phyloP scores from a whole-genome alignment of 1,140 invertebrate species.

The Zaprionus tsacasi region DNA sequence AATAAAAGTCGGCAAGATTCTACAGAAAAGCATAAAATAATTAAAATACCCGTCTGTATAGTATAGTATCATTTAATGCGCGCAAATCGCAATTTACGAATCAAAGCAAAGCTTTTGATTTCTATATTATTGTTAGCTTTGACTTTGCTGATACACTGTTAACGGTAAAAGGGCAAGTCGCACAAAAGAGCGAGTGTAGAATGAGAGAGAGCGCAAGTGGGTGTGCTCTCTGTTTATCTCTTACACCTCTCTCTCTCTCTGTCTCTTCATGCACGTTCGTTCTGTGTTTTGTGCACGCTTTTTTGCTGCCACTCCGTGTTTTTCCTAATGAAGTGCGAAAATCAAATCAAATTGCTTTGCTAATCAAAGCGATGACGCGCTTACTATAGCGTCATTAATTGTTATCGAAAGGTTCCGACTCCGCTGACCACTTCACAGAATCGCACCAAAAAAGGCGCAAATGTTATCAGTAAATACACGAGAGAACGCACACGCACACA shows the following conservation, averaged over 20 bases:
- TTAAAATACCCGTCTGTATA: not conserved
- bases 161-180: slow-evolving; percentile 59
- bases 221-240: slow-evolving; percentile 10
- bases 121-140: slow-evolving; percentile 44
- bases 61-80: not conserved
- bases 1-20: not conserved
- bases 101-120: slow-evolving; percentile 72
- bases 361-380: slow-evolving; percentile 62
- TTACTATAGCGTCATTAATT: slow-evolving; percentile 66
- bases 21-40: not conserved
- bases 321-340: slow-evolving; percentile 76
- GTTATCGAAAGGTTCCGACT: slow-evolving; percentile 56
- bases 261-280: not conserved
- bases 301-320: slow-evolving; percentile 55
- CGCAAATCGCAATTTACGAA: slow-evolving; percentile 58
- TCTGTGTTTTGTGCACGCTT: slow-evolving; percentile 1
- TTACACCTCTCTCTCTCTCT: slow-evolving; percentile 5
- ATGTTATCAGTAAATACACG: slow-evolving; percentile 69
- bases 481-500: slow-evolving; percentile 28
- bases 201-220: slow-evolving; percentile 7
- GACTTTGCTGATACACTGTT: slow-evolving; percentile 58
- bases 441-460: slow-evolving; percentile 55
- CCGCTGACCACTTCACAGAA: slow-evolving; percentile 26
- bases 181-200: slow-evolving; percentile 21
- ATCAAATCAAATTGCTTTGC: slow-evolving; percentile 66